A percentile compares a stretch with the other conserved stretches of the same genome.
Conservation (phyloP, 2,888 invertebrate species). For the Odontocolon sp. region DNA sequence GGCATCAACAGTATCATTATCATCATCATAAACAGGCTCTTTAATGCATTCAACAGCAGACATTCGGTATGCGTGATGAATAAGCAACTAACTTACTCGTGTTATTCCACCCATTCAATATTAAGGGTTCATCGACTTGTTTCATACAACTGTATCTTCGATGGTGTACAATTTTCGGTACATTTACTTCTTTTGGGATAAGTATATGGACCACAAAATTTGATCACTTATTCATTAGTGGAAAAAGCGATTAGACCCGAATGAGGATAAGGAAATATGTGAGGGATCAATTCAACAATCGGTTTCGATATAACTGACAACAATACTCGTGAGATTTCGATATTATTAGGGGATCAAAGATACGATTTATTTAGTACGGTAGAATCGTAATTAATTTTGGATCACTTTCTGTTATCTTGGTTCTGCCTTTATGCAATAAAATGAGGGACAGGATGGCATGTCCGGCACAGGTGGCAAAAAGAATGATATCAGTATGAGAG, state of each 20-base stretch:
- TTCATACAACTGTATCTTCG: too few relatives aligned
- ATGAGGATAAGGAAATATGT: too few relatives aligned
- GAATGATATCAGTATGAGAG: constrained; percentile 34
- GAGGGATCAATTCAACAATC: too few relatives aligned
- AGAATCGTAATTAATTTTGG: constrained; percentile 25
- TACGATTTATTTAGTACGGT: background rate
- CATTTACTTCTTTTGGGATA: too few relatives aligned
- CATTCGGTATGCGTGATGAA: constrained; percentile 58
- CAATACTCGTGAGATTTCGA: too few relatives aligned
- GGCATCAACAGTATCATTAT: background rate
- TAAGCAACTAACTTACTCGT: constrained; percentile 50
- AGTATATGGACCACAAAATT: too few relatives aligned
- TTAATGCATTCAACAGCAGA: constrained; percentile 64
- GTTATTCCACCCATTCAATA: constrained; percentile 37
- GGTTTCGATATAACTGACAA: too few relatives aligned
- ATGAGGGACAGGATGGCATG: constrained; percentile 46
- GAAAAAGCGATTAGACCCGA: too few relatives aligned
- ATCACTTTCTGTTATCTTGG: constrained; percentile 16
- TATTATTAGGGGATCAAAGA: too few relatives aligned
- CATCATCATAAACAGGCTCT: constrained; percentile 20
- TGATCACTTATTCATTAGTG: too few relatives aligned
- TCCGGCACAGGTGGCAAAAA: constrained; percentile 60
- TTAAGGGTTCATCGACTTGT: too few relatives aligned
- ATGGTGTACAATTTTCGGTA: too few relatives aligned
- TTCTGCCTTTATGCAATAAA: constrained; percentile 31